A percentile compares a stretch with the other conserved stretches of the same genome.
phyloP scores from a whole-genome alignment of 2,888 invertebrate species.

The Tetheella fluctuosa region DNA sequence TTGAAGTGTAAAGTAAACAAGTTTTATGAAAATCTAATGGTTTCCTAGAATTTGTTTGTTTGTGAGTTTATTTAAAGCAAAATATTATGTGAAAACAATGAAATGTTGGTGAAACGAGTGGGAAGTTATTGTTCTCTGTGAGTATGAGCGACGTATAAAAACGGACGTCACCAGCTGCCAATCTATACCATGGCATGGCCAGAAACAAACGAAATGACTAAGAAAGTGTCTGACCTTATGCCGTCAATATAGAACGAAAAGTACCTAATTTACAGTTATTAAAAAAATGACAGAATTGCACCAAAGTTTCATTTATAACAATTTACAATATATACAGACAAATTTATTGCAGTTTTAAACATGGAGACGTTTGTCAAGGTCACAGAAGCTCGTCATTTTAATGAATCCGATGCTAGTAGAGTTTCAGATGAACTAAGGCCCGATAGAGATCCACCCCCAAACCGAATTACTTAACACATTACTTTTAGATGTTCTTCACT shows the following conservation, averaged over 20 bases:
- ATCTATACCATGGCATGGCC: too few species aligned
- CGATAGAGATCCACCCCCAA: too few species aligned
- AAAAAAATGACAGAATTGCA: not conserved
- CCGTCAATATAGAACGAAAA: too few species aligned
- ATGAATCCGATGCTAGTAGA: constrained; percentile 11
- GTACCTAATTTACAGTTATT: too few species aligned
- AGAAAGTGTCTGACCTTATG: too few species aligned
- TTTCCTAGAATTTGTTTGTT: not conserved
- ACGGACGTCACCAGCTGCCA: too few species aligned
- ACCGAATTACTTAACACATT: constrained; percentile 12
- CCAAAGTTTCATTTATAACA: not conserved
- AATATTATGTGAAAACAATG: not conserved
- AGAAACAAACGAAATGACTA: too few species aligned
- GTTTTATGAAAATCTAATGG: not conserved
- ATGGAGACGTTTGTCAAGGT: too few species aligned
- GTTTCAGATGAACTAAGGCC: too few species aligned
- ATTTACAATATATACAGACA: not conserved
- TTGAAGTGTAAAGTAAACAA: not conserved
- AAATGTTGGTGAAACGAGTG: not conserved
- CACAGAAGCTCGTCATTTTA: too few species aligned
- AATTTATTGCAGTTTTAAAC: not conserved
- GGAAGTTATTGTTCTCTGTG: not conserved
- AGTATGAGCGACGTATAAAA: not conserved
- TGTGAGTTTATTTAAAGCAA: not conserved
- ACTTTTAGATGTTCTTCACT: constrained; percentile 33